These are phyloP conservation scores for Monopis laevigella DNA, from an alignment of 2,888 invertebrate species.

Conservation along the genomic window DNA sequence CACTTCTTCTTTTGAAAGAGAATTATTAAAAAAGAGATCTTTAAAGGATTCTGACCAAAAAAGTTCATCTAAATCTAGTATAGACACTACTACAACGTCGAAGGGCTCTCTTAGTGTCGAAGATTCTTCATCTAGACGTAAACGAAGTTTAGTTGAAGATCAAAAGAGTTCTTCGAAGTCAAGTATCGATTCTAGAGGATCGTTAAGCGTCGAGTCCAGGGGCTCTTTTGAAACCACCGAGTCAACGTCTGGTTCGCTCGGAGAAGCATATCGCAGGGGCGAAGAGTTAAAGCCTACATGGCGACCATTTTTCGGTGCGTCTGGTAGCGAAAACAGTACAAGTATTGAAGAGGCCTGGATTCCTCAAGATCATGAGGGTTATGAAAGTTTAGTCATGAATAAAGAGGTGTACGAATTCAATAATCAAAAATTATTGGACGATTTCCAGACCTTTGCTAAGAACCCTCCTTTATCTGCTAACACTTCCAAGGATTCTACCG, in stretches of 20 bases:
- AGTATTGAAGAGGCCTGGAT: slow-evolving; percentile 87
- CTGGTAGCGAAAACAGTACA: slow-evolving; percentile 81
- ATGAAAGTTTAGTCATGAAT: slow-evolving; percentile 61
- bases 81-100: slow-evolving; percentile 60
- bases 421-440: slow-evolving; percentile 54
- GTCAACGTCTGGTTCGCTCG: slow-evolving; percentile 78
- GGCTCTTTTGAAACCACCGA: slow-evolving; percentile 78
- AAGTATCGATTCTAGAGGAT: slow-evolving; percentile 71
- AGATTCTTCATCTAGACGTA: slow-evolving; percentile 56
- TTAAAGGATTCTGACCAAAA: slow-evolving; percentile 56
- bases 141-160: slow-evolving; percentile 47
- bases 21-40: slow-evolving; percentile 48
- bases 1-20: slow-evolving; percentile 52
- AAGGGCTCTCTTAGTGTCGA: slow-evolving; percentile 62
- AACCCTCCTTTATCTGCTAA: slow-evolving; percentile 56
- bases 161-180: slow-evolving; percentile 70
- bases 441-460: slow-evolving; percentile 58
- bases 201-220: slow-evolving; percentile 73
- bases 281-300: slow-evolving; percentile 82
- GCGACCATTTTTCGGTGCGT: slow-evolving; percentile 83
- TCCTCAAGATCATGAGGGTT: slow-evolving; percentile 76
- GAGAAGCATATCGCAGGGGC: slow-evolving; percentile 74
- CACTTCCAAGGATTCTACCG: slow-evolving; percentile 64
- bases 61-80: slow-evolving; percentile 69
- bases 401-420: slow-evolving; percentile 56